phyloP scores from a whole-genome alignment of 2,797 vertebrate species.

The Gila robusta region DNA sequence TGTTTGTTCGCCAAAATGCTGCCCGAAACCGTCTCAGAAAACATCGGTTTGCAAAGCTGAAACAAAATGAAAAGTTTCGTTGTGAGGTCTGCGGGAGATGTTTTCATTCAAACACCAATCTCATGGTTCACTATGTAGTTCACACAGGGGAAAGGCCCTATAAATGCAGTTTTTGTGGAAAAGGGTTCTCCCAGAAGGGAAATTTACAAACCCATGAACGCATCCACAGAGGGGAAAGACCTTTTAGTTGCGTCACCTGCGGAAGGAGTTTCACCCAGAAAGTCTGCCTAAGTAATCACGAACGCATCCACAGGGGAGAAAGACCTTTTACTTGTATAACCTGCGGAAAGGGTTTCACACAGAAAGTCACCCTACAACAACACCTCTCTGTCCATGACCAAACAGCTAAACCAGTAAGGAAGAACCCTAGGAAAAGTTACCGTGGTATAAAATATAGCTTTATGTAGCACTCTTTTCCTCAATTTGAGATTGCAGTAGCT shows the following conservation, averaged over 20 bases:
- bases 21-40: conserved; percentile 60
- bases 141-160: conserved; percentile 80
- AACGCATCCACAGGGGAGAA: conserved; percentile 78
- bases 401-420: neutral
- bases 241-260: conserved; percentile 72
- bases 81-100: conserved; percentile 74
- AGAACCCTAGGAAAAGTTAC: conserved; percentile 30
- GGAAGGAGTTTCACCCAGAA: conserved; percentile 77
- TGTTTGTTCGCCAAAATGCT: conserved; percentile 67
- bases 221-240: conserved; percentile 76
- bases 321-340: conserved; percentile 71
- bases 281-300: conserved; percentile 78
- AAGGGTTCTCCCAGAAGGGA: conserved; percentile 78
- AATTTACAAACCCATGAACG: conserved; percentile 78
- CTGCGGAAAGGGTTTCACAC: conserved; percentile 75
- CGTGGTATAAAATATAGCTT: neutral
- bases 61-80: conserved; percentile 35
- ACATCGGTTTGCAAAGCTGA: conserved; percentile 52
- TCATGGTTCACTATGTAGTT: conserved; percentile 74
- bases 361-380: conserved; percentile 75
- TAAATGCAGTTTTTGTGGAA: conserved; percentile 75
- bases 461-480: neutral
- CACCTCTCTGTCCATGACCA: conserved; percentile 70
- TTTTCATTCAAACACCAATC: conserved; percentile 72
- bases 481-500: neutral